Evolutionary conservation across 2,797 vertebrate species (phyloP), one percentile per base, ranked within the genome.

Genomic region (Pygocentrus nattereri): DNA sequence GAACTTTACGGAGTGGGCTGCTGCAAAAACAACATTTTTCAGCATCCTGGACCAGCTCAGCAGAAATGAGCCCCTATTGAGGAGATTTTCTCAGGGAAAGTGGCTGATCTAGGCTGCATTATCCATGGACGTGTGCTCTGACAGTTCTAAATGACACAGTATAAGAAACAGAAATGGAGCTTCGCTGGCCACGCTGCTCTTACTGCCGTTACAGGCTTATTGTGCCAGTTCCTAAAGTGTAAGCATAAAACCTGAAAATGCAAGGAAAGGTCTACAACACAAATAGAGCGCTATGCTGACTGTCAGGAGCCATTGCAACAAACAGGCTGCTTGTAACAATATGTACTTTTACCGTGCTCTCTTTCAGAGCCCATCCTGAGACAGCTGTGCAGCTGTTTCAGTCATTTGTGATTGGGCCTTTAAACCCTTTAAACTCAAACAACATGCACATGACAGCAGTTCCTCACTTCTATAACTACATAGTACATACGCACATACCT

Each of bases 81-180:
- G 76, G 58, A 83, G 81, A 77, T 84, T 80, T 82, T 77, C 49
- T 79, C 10, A 5, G 54, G 50, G 49, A 84, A 82, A 84, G 54
- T 78, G 83, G 81, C 74, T 83, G 75, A 82, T 70, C 61, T 58
- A 67, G 80, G 62, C 84, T 75, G 75, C 79, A 76, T 79, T 76
- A 27, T 56, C 61, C 44, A 71, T 38, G 68, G 41, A 80, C 25
- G 18, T 23, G 44, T 67, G 78, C 56, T 75, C 71, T 67, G 81
- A 74, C 81, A 78, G 50, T 74, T 78, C 70, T 78, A 74, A 77
- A 82, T 78, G 81, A 41, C 62, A 65, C 49, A 78, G 49, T 67
- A 74, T 74, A 74, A 61, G 41, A 52, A 83, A 41, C 25, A 54
- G 59, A 83, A 72, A 69, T 30, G 18, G 52, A 74, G 70, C 50